A percentile compares a stretch with the other conserved stretches of the same genome.
phyloP scores from a whole-genome alignment of 2,797 vertebrate species.

The Chrysolophus pictus region DNA sequence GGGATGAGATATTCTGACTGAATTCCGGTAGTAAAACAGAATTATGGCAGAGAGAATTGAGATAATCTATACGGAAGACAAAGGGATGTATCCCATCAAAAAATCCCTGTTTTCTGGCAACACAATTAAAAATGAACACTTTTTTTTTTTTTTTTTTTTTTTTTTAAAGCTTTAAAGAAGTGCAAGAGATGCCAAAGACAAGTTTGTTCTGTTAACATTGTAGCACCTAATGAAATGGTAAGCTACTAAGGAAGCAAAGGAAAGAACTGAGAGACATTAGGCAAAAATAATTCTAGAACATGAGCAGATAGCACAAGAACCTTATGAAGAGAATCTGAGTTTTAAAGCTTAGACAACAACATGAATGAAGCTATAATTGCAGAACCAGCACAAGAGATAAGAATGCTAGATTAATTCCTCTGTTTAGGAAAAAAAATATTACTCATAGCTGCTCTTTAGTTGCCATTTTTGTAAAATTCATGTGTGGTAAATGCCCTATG shows the following conservation, averaged over 20 bases:
- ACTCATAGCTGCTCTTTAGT: not conserved
- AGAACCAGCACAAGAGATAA: not conserved
- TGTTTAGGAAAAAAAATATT: not conserved
- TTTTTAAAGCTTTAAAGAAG: not conserved
- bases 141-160: not conserved
- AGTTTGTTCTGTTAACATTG: not conserved
- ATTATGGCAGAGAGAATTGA: not conserved
- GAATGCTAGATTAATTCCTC: not conserved
- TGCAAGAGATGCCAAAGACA: not conserved
- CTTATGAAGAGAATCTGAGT: not conserved
- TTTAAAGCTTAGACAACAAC: constrained; percentile 5
- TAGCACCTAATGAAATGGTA: not conserved
- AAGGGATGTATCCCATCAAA: not conserved
- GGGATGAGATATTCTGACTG: not conserved
- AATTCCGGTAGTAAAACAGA: not conserved
- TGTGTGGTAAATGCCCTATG: not conserved
- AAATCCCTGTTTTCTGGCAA: not conserved
- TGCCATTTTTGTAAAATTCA: not conserved
- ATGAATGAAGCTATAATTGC: not conserved
- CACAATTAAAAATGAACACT: not conserved
- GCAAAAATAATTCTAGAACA: constrained; percentile 30
- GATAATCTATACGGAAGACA: not conserved
- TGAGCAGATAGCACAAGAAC: not conserved
- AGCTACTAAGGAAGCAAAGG: constrained; percentile 6
- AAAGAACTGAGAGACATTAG: not conserved